These are phyloP conservation scores for Lutraria lutraria DNA, from an alignment of 2,888 invertebrate species.

Conservation along the genomic window DNA sequence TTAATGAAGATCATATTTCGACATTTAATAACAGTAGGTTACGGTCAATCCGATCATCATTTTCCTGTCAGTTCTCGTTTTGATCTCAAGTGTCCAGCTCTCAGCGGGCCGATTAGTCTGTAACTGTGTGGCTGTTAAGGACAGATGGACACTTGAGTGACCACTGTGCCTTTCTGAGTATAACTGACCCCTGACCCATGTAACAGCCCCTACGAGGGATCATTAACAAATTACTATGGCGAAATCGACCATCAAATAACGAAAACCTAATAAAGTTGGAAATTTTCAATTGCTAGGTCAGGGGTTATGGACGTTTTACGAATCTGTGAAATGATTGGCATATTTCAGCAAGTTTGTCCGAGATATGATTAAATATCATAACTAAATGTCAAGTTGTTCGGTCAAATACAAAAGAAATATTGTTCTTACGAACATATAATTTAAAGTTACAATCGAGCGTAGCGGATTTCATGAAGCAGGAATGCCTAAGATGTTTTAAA, in stretches of 20 bases:
- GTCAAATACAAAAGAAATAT: conserved; percentile 45
- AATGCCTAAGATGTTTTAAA: conserved; percentile 22
- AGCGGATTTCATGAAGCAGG: background rate
- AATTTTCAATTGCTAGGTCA: conserved; percentile 27
- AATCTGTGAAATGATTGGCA: conserved; percentile 46
- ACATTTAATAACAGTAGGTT: conserved; percentile 21
- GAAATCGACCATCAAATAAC: conserved; percentile 43
- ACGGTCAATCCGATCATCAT: conserved; percentile 51
- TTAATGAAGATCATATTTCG: background rate
- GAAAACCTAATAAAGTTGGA: conserved; percentile 52
- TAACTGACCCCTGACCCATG: conserved; percentile 59
- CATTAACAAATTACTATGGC: conserved; percentile 41
- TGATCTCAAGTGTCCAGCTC: conserved; percentile 54
- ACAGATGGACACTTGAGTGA: conserved; percentile 70
- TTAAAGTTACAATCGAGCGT: background rate
- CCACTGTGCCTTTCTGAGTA: conserved; percentile 50
- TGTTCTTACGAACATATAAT: conserved; percentile 2
- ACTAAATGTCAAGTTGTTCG: conserved; percentile 60
- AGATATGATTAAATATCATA: conserved; percentile 50
- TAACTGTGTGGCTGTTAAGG: conserved; percentile 59
- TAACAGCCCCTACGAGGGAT: conserved; percentile 48
- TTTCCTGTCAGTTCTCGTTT: conserved; percentile 56
- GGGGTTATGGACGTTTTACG: conserved; percentile 18
- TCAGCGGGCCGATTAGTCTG: conserved; percentile 44
- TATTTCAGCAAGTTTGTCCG: conserved; percentile 38